Percentiles rank a stretch among this genome's conserved stretches.
phyloP scores from a whole-genome alignment of 2,113 vertebrate genomes.

The Argyrosomus japonicus region DNA sequence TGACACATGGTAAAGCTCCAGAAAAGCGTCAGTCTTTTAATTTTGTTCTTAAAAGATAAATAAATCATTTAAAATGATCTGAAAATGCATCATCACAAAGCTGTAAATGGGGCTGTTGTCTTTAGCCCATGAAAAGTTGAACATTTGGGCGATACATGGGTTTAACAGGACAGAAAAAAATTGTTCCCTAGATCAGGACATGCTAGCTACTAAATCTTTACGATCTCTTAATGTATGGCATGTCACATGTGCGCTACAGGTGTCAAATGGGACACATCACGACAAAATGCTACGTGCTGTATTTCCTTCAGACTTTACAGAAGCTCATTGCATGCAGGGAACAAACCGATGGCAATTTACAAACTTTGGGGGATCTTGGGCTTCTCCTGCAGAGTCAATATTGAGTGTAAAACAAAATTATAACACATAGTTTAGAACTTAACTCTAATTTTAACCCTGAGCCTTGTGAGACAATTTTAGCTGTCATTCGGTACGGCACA shows the following conservation, averaged over 20 bases:
- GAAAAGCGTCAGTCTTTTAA: background rate
- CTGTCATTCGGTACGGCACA: background rate
- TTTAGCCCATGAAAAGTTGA: no score
- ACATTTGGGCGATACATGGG: background rate
- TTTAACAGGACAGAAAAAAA: background rate
- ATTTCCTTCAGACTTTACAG: background rate
- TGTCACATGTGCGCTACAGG: background rate
- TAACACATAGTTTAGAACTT: constrained; percentile 7
- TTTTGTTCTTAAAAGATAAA: no score
- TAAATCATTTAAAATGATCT: no score
- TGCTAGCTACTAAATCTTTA: background rate
- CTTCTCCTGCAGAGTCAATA: constrained; percentile 8
- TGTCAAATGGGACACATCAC: background rate
- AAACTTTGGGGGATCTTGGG: background rate
- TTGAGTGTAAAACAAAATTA: constrained; percentile 15
- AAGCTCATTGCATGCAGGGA: background rate
- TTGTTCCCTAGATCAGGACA: background rate
- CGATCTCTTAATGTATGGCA: background rate
- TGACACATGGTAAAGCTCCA: background rate
- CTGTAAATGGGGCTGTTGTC: no score
- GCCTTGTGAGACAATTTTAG: constrained; percentile 23
- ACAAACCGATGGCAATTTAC: background rate
- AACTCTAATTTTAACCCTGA: constrained; percentile 15
- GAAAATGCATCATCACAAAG: no score
- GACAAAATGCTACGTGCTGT: background rate